Conservation (phyloP, 2,113 vertebrate genomes). For the Polypterus bichir region DNA sequence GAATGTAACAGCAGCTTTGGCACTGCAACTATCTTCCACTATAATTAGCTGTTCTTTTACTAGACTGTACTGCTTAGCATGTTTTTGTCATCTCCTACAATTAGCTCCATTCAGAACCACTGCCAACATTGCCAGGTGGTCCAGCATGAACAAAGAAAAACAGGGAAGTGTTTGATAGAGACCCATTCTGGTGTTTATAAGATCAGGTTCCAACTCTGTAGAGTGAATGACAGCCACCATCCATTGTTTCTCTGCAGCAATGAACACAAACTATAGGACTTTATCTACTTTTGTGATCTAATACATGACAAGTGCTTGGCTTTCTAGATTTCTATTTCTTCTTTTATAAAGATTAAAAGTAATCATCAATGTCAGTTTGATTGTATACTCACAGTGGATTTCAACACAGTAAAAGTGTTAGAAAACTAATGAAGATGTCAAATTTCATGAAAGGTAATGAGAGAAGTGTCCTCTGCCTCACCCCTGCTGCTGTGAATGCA, state of each 20-base stretch:
- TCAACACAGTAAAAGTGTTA: slow-evolving; percentile 16
- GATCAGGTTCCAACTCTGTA: background rate
- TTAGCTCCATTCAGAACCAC: slow-evolving; percentile 11
- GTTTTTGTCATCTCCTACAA: slow-evolving; percentile 25
- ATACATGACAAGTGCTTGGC: slow-evolving; percentile 20
- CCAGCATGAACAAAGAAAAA: slow-evolving; percentile 9
- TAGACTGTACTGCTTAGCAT: slow-evolving; percentile 14
- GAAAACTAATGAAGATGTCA: slow-evolving; percentile 10
- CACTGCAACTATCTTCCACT: slow-evolving; percentile 12
- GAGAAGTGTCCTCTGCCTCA: slow-evolving; percentile 31
- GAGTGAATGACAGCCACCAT: slow-evolving; percentile 7
- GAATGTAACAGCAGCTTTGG: slow-evolving; percentile 8
- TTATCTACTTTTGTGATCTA: slow-evolving; percentile 23
- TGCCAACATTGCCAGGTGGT: slow-evolving; percentile 19
- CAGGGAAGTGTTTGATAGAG: slow-evolving; percentile 3
- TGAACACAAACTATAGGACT: slow-evolving; percentile 7
- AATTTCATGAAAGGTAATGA: slow-evolving; percentile 6
- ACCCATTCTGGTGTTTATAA: slow-evolving; percentile 2
- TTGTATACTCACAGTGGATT: slow-evolving; percentile 23
- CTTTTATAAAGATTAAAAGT: slow-evolving; percentile 24
- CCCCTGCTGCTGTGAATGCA: slow-evolving; percentile 20
- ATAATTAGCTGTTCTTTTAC: slow-evolving; percentile 21
- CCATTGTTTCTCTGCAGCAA: slow-evolving; percentile 18
- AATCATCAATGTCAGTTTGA: slow-evolving; percentile 22
- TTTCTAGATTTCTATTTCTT: slow-evolving; percentile 13